These are phyloP conservation scores for Phalacrocorax brasilianus DNA, from an alignment of 2,113 vertebrate genomes.

Conservation along the genomic window DNA sequence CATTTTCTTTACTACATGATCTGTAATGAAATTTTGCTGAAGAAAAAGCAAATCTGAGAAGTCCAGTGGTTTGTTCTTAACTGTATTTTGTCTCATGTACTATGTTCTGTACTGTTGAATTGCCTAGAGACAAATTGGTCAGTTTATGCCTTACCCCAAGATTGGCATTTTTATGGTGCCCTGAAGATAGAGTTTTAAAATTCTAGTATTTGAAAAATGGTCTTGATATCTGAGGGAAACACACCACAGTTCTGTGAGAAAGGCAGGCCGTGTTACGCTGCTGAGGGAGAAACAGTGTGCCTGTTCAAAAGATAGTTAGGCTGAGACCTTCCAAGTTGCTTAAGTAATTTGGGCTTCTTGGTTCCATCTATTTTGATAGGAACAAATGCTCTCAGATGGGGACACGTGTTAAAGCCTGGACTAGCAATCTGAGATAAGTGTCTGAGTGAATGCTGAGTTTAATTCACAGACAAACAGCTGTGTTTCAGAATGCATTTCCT, in stretches of 20 bases:
- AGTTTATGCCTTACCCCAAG: neutral
- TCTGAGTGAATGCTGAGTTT: neutral
- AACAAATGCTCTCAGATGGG: neutral
- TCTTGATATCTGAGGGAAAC: neutral
- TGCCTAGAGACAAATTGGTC: neutral
- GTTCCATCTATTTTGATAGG: neutral
- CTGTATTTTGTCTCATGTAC: neutral
- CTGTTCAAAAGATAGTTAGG: neutral
- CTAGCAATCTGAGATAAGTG: neutral
- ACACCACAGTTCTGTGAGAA: neutral
- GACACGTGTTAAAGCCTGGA: neutral
- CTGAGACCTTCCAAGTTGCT: neutral
- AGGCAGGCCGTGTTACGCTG: fast-evolving
- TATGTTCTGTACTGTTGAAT: neutral
- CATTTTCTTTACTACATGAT: neutral
- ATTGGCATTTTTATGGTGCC: neutral
- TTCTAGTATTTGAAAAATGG: neutral
- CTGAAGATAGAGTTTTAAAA: neutral
- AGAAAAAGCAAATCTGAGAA: neutral
- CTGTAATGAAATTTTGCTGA: neutral
- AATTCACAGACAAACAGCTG: neutral
- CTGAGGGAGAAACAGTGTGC: neutral
- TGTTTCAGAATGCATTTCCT: neutral
- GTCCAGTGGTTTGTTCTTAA: neutral
- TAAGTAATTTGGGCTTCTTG: neutral